Conservation (phyloP, 2,888 invertebrate species). For the Anticlea derivata region DNA sequence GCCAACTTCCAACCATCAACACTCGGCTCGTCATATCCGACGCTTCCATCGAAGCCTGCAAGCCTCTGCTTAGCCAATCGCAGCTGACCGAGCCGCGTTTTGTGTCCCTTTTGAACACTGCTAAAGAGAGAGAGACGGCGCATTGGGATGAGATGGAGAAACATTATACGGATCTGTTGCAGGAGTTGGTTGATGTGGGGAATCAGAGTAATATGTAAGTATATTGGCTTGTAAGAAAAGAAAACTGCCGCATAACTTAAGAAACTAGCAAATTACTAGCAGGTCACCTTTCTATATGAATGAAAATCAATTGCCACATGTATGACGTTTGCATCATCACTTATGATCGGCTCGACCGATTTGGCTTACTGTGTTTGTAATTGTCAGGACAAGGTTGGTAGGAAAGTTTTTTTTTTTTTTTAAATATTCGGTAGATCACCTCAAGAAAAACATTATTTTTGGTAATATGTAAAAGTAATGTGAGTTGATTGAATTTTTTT, state of each 20-base stretch:
- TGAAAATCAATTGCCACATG: neutral
- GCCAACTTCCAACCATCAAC: conserved; percentile 85
- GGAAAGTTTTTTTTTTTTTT: too few relatives aligned
- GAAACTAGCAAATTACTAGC: too few relatives aligned
- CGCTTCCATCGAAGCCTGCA: conserved; percentile 75
- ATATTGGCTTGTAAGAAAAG: too few relatives aligned
- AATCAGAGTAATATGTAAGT: conserved; percentile 71
- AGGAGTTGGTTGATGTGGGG: conserved; percentile 79
- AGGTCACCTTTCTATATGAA: neutral
- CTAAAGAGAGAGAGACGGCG: conserved; percentile 58
- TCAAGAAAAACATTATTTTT: too few relatives aligned
- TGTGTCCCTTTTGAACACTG: conserved; percentile 48
- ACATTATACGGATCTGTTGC: conserved; percentile 81
- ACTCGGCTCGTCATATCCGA: conserved; percentile 83
- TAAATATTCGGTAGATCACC: too few relatives aligned
- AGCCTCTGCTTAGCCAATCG: conserved; percentile 65
- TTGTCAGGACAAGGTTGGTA: too few relatives aligned
- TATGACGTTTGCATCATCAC: too few relatives aligned
- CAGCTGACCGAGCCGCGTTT: conserved; percentile 57
- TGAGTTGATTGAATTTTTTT: too few relatives aligned
- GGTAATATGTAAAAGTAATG: too few relatives aligned
- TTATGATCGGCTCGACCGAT: too few relatives aligned
- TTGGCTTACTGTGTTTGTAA: too few relatives aligned
- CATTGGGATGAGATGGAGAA: conserved; percentile 72
- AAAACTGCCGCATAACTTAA: too few relatives aligned